Conservation (phyloP, 2,797 vertebrate genomes). For the Hozukius guyotensis region DNA sequence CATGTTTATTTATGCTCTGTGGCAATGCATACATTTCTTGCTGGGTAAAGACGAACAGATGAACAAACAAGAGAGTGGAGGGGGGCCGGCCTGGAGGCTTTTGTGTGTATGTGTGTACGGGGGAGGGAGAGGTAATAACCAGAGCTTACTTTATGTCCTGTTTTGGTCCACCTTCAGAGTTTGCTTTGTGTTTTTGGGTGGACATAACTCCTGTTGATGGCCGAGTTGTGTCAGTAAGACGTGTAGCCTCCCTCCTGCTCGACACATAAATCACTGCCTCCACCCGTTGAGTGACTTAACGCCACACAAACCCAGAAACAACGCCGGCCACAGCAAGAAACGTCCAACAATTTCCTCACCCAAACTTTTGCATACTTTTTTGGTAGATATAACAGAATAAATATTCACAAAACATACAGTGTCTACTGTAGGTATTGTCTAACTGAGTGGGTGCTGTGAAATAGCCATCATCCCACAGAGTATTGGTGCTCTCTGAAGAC, state of each 20-base stretch:
- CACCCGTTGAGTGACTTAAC: conserved; percentile 32
- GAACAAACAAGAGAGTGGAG: conserved; percentile 47
- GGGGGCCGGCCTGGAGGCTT: conserved; percentile 27
- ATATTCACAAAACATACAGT: neutral
- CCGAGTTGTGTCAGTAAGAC: conserved; percentile 49
- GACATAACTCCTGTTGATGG: conserved; percentile 59
- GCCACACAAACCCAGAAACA: conserved; percentile 20
- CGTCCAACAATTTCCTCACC: neutral
- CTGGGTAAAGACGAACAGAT: conserved; percentile 54
- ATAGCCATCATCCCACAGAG: neutral
- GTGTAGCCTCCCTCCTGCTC: conserved; percentile 38
- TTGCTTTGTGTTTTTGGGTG: conserved; percentile 47
- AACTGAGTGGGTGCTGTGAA: neutral
- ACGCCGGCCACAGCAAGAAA: conserved; percentile 3
- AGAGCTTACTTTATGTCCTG: conserved; percentile 37
- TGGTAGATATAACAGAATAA: neutral
- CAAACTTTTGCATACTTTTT: neutral
- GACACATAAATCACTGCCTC: conserved; percentile 52
- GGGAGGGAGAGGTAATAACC: conserved; percentile 38
- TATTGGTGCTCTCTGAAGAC: neutral
- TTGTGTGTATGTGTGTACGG: neutral
- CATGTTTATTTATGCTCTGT: conserved; percentile 54
- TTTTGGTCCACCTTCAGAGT: conserved; percentile 49
- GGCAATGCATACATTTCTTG: conserved; percentile 56
- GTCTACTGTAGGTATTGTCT: neutral